phyloP scores from a whole-genome alignment of 2,113 vertebrate genomes.

The Sturnira hondurensis region DNA sequence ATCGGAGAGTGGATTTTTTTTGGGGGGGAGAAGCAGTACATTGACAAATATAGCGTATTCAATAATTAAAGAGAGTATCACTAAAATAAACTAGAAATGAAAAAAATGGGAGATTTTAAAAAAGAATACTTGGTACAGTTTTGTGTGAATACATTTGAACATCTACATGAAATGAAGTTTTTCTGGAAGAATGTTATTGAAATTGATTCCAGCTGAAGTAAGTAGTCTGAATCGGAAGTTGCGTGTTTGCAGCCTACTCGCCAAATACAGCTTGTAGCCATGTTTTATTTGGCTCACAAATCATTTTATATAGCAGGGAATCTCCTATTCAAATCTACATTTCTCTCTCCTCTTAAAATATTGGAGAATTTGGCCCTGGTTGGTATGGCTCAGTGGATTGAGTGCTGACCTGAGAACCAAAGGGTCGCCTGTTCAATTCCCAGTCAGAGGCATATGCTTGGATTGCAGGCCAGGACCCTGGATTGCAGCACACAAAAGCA shows the following conservation, averaged over 20 bases:
- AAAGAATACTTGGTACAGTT: background rate
- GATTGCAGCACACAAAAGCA: no score
- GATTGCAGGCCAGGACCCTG: no score
- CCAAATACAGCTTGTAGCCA: background rate
- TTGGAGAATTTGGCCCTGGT: background rate
- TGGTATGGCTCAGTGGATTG: no score
- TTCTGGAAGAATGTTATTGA: conserved; percentile 21
- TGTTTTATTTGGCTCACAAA: conserved; percentile 2
- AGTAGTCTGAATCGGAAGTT: background rate
- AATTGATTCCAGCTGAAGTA: background rate
- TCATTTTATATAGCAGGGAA: conserved; percentile 32
- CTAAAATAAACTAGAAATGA: background rate
- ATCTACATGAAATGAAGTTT: background rate
- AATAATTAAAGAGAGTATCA: background rate
- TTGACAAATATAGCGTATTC: background rate
- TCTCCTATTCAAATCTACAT: background rate
- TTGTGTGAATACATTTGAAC: background rate
- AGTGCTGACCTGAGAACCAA: no score
- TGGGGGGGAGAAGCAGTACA: background rate
- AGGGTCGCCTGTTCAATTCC: no score
- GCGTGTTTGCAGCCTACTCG: background rate
- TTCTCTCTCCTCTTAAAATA: conserved; percentile 4
- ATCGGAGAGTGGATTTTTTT: background rate
- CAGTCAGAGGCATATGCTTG: no score
- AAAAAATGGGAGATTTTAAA: background rate